Percentiles rank a stretch among this genome's conserved stretches.
Conservation (phyloP, 2,113 vertebrate species). For the Neopipo cinnamomea region DNA sequence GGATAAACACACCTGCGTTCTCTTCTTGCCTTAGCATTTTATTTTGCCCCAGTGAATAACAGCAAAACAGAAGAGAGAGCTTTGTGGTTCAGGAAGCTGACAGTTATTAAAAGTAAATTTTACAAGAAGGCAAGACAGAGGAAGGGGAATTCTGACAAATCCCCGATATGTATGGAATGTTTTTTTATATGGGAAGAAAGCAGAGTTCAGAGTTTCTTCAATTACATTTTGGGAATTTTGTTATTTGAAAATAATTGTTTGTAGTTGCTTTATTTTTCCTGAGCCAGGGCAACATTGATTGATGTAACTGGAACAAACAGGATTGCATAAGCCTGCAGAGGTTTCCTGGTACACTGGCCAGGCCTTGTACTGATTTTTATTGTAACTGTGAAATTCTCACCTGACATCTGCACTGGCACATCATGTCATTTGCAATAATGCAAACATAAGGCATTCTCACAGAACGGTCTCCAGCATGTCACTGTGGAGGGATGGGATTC, state of each 20-base stretch:
- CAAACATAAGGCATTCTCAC: not conserved
- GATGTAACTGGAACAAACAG: not conserved
- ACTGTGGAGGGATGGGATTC: not conserved
- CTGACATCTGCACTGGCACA: conserved; percentile 2
- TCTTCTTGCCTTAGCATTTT: not conserved
- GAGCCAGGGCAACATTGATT: not conserved
- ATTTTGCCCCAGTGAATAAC: not conserved
- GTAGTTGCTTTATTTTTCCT: not conserved
- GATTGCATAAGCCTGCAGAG: conserved; percentile 27
- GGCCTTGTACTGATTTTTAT: conserved; percentile 37
- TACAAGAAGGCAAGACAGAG: not conserved
- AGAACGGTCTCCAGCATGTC: not conserved
- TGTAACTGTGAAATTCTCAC: not conserved
- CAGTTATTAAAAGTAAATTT: conserved; percentile 62
- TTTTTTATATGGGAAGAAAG: conserved; percentile 27
- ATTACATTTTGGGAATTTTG: not conserved
- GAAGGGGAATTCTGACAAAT: conserved; percentile 47
- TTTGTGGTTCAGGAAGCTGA: conserved; percentile 46
- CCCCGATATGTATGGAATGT: conserved; percentile 62
- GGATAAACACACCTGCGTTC: conserved; percentile 30
- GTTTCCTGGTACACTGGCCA: conserved; percentile 18
- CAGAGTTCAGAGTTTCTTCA: conserved; percentile 23
- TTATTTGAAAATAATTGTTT: conserved; percentile 37
- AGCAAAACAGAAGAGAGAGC: conserved; percentile 22
- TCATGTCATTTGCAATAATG: not conserved